These are phyloP conservation scores for Noturus placidus DNA, from an alignment of 2,113 vertebrate genomes.

Conservation along the genomic window DNA sequence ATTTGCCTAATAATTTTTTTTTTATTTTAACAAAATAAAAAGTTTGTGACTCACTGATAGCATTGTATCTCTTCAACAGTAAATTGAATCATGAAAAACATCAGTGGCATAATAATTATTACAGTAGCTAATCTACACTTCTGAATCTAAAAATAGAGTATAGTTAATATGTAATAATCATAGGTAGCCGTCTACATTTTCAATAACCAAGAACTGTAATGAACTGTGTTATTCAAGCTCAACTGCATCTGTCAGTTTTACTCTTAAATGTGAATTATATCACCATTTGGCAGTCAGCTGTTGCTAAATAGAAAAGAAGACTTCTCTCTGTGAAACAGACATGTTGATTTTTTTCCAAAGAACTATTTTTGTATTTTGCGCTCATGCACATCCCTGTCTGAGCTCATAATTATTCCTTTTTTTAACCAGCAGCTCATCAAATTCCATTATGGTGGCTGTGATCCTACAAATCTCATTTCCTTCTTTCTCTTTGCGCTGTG, in stretches of 20 bases:
- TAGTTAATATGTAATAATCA: slow-evolving; percentile 4
- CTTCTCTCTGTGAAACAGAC: slow-evolving; percentile 33
- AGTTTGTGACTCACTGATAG: no score
- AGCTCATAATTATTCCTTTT: slow-evolving; percentile 33
- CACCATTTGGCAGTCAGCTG: slow-evolving; percentile 30
- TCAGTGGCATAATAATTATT: no score
- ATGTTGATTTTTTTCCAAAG: slow-evolving; percentile 31
- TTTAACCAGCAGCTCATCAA: slow-evolving; percentile 18
- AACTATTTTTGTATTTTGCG: slow-evolving; percentile 29
- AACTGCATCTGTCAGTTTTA: slow-evolving; percentile 1
- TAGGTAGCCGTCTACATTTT: neutral
- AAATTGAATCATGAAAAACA: no score
- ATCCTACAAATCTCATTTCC: slow-evolving; percentile 31
- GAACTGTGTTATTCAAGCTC: neutral
- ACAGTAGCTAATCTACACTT: neutral
- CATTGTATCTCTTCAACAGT: no score
- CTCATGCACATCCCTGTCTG: slow-evolving; percentile 29
- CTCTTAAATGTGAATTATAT: slow-evolving; percentile 30
- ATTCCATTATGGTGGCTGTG: slow-evolving; percentile 27
- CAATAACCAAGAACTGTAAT: neutral
- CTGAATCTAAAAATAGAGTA: neutral
- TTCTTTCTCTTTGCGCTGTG: neutral
- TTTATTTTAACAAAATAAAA: no score
- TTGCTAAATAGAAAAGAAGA: slow-evolving; percentile 39
- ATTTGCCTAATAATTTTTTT: no score